Percentiles rank a stretch among this genome's conserved stretches.
Evolutionary conservation across 2,888 invertebrate genomes (phyloP).

Genomic region (Lepetodrilus schrolli): DNA sequence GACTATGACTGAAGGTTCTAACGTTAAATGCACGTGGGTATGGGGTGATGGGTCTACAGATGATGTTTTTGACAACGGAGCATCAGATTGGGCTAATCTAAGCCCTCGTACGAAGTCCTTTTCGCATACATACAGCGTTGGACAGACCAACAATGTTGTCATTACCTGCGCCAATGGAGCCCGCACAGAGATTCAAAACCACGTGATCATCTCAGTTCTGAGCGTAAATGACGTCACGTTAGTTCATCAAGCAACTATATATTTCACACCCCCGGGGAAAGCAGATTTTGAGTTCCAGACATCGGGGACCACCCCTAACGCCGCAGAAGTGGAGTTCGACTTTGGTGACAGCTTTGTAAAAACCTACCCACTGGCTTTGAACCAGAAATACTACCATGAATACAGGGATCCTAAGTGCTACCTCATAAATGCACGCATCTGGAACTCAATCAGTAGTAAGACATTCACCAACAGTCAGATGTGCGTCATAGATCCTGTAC

Average conservation of each 20-base stretch:
- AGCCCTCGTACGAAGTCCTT: not conserved
- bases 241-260: conserved; percentile 31
- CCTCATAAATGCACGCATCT: conserved; percentile 42
- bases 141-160: conserved; percentile 44
- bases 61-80: conserved; percentile 24
- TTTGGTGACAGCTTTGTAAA: conserved; percentile 50
- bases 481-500: conserved; percentile 31
- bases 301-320: conserved; percentile 46
- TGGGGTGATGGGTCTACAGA: conserved; percentile 44
- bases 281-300: conserved; percentile 37
- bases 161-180: conserved; percentile 50
- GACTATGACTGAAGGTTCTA: conserved; percentile 49
- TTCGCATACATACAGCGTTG: conserved; percentile 47
- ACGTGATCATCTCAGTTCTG: conserved; percentile 45
- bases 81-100: conserved; percentile 39
- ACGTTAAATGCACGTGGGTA: conserved; percentile 44
- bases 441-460: conserved; percentile 49
- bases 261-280: conserved; percentile 33
- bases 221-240: conserved; percentile 50
- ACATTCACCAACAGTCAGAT: conserved; percentile 35
- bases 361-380: not conserved
- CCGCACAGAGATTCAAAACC: conserved; percentile 30
- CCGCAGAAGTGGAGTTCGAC: conserved; percentile 47
- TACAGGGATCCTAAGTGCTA: conserved; percentile 40
- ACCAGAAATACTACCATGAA: conserved; percentile 34